A percentile compares a stretch with the other conserved stretches of the same genome.
Evolutionary conservation across 2,797 vertebrate genomes (phyloP).

Genomic region (Gastrophryne carolinensis): DNA sequence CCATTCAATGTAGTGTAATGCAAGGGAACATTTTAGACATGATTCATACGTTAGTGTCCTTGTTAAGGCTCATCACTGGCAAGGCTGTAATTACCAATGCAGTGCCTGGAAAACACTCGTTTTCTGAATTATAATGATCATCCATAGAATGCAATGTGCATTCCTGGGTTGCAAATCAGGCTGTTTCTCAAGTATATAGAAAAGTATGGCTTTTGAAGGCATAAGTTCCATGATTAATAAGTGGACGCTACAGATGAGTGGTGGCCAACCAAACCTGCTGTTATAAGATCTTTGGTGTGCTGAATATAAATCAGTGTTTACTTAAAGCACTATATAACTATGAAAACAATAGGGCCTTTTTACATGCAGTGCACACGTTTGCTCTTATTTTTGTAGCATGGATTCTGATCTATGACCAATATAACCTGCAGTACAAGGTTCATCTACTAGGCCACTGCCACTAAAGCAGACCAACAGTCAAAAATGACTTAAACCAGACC

Average conservation of each 20-base stretch:
- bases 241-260: neutral
- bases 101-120: constrained; percentile 44
- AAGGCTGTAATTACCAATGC: constrained; percentile 37
- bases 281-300: neutral
- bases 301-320: too few species aligned
- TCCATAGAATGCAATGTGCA: constrained; percentile 39
- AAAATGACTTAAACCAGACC: too few species aligned
- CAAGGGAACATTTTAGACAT: constrained; percentile 26
- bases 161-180: constrained; percentile 20
- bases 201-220: neutral
- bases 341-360: too few species aligned
- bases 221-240: neutral
- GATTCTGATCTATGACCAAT: too few species aligned
- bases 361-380: too few species aligned
- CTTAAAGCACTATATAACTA: too few species aligned
- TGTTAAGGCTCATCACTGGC: constrained; percentile 7
- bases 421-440: too few species aligned
- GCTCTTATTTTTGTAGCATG: too few species aligned
- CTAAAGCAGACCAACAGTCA: too few species aligned
- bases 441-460: too few species aligned
- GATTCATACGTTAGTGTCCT: constrained; percentile 36
- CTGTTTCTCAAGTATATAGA: constrained; percentile 12
- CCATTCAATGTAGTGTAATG: constrained; percentile 38
- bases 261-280: neutral
- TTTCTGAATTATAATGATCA: constrained; percentile 49